Evolutionary conservation across 2,797 vertebrate genomes (phyloP).

Genomic region (Pelochelys cantorii): DNA sequence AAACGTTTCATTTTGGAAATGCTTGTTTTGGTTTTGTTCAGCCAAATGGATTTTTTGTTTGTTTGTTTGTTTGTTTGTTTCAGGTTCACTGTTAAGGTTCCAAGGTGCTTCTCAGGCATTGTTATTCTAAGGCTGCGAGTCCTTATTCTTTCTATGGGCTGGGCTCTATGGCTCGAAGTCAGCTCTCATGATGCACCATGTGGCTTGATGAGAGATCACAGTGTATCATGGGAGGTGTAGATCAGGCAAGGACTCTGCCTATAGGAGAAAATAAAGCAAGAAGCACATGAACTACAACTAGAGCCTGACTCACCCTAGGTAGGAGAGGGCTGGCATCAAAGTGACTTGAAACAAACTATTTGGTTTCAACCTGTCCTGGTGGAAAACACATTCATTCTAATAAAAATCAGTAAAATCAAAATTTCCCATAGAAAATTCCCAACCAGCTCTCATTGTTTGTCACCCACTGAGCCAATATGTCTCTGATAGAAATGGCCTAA

Average conservation of each 20-base stretch:
- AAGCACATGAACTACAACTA: background rate
- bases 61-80: background rate
- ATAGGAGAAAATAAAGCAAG: background rate
- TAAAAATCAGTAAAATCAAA: background rate
- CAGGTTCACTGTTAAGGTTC: background rate
- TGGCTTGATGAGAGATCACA: background rate
- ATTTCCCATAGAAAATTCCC: background rate
- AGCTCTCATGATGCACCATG: background rate
- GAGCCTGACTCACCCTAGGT: background rate
- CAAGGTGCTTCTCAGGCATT: background rate
- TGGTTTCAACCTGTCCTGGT: background rate
- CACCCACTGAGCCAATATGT: background rate
- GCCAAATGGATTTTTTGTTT: background rate
- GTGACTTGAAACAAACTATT: no score
- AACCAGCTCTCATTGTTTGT: background rate
- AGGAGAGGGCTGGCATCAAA: no score
- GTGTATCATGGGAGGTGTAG: background rate
- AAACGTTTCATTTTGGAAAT: background rate
- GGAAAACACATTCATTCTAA: background rate
- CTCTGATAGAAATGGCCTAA: conserved; percentile 1
- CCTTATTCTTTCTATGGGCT: background rate
- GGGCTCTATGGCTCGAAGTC: background rate
- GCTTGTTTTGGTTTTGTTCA: background rate
- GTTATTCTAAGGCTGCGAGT: no score
- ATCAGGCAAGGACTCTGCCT: background rate